Conservation (phyloP, 2,888 invertebrate species). For the Diarsia mendica region DNA sequence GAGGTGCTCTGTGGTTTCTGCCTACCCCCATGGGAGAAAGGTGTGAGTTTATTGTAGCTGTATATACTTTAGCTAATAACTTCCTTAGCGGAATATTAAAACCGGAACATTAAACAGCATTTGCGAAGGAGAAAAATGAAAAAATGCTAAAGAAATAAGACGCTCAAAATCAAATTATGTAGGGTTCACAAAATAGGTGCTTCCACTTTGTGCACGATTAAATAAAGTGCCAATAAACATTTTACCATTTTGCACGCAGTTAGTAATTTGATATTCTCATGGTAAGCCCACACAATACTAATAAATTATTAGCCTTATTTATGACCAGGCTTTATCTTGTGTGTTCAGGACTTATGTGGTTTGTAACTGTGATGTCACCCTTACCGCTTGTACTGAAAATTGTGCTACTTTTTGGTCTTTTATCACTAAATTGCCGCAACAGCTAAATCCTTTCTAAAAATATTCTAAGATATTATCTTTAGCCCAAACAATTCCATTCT, state of each 20-base stretch:
- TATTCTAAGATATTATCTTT: constrained; percentile 36
- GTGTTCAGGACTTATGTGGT: constrained; percentile 49
- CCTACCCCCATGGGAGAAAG: background rate
- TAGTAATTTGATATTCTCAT: constrained; percentile 63
- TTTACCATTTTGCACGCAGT: constrained; percentile 56
- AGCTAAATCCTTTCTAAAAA: constrained; percentile 33
- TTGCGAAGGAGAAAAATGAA: constrained; percentile 27
- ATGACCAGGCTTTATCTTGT: constrained; percentile 59
- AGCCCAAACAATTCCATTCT: constrained; percentile 31
- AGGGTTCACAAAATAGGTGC: constrained; percentile 54
- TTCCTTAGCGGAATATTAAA: constrained; percentile 8
- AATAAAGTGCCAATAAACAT: constrained; percentile 66
- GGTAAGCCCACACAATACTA: constrained; percentile 49
- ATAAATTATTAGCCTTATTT: constrained; percentile 63
- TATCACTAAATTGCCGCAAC: constrained; percentile 28
- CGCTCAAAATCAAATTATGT: constrained; percentile 58
- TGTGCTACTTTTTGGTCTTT: constrained; percentile 31
- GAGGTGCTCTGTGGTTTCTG: background rate
- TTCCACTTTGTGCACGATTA: constrained; percentile 67
- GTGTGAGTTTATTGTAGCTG: background rate
- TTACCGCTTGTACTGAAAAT: constrained; percentile 28
- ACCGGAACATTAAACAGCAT: background rate
- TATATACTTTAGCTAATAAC: constrained; percentile 29
- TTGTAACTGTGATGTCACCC: constrained; percentile 54
- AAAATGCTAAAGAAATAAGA: constrained; percentile 48